Evolutionary conservation across 1,140 invertebrate species (phyloP).

Genomic region (Calephelis nemesis): DNA sequence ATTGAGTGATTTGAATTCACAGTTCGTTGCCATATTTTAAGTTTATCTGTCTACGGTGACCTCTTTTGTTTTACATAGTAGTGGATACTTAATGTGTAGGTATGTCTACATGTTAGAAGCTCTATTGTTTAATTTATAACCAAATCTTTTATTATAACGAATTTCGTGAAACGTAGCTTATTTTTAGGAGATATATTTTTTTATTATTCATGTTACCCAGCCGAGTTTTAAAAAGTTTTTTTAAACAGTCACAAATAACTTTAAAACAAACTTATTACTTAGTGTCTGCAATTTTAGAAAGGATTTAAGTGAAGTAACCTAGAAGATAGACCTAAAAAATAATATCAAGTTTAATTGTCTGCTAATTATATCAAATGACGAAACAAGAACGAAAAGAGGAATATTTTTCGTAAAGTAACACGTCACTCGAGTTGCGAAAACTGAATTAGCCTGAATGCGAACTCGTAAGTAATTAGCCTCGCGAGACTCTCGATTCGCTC

Average conservation of each 20-base stretch:
- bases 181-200: too few species aligned
- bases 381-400: slow-evolving; percentile 36
- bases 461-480: slow-evolving; percentile 76
- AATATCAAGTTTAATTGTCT: too few species aligned
- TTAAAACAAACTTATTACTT: too few species aligned
- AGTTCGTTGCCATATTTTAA: slow-evolving; percentile 32
- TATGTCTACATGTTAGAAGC: not conserved
- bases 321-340: too few species aligned
- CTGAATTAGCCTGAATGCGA: slow-evolving; percentile 72
- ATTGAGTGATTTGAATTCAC: slow-evolving; percentile 51
- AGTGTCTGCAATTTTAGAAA: too few species aligned
- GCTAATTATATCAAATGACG: slow-evolving; percentile 32
- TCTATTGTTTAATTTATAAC: too few species aligned
- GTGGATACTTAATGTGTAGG: not conserved
- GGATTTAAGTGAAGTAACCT: too few species aligned
- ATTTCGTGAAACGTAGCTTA: too few species aligned
- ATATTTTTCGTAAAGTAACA: slow-evolving; percentile 43
- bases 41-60: slow-evolving; percentile 1
- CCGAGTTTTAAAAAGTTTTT: too few species aligned
- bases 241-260: too few species aligned
- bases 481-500: slow-evolving; percentile 71
- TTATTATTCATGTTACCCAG: too few species aligned
- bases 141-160: too few species aligned
- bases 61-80: not conserved
- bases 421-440: slow-evolving; percentile 66